These are phyloP conservation scores for Athetis lepigone DNA, from an alignment of 2,888 invertebrate genomes.

Conservation along the genomic window DNA sequence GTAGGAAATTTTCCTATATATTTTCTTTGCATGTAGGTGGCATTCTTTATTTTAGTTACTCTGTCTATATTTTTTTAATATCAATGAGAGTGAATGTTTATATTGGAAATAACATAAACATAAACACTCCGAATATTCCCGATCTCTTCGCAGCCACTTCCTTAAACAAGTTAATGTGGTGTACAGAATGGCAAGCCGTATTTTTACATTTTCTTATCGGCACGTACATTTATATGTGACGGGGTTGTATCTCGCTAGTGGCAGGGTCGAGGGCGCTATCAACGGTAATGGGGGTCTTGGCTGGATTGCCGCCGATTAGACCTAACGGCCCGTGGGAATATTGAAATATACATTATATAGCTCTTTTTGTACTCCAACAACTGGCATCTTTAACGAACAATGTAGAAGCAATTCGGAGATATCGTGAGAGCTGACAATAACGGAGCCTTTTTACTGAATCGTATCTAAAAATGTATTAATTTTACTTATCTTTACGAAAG, in stretches of 20 bases:
- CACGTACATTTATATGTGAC: constrained; percentile 79
- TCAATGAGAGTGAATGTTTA: neutral
- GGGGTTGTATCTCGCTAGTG: constrained; percentile 61
- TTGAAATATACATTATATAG: constrained; percentile 75
- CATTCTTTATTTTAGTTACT: neutral
- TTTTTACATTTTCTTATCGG: constrained; percentile 78
- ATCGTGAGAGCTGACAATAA: constrained; percentile 41
- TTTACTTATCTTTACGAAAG: constrained; percentile 48
- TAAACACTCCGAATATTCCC: constrained; percentile 2
- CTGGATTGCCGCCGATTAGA: constrained; percentile 84
- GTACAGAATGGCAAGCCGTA: constrained; percentile 52
- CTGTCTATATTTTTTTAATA: neutral
- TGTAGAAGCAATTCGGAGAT: constrained; percentile 42
- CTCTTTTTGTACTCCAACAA: constrained; percentile 53
- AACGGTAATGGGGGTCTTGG: constrained; percentile 83
- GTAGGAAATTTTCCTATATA: constrained; percentile 13
- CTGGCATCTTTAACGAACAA: constrained; percentile 53
- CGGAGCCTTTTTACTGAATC: constrained; percentile 30
- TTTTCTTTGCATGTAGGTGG: constrained; percentile 12
- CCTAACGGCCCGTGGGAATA: constrained; percentile 80
- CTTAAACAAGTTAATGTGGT: constrained; percentile 45
- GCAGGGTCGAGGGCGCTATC: constrained; percentile 77
- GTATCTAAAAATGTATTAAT: constrained; percentile 39
- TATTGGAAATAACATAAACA: neutral
- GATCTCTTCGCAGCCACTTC: constrained; percentile 6